phyloP scores from a whole-genome alignment of 2,113 vertebrate genomes.

The Plectropomus leopardus region DNA sequence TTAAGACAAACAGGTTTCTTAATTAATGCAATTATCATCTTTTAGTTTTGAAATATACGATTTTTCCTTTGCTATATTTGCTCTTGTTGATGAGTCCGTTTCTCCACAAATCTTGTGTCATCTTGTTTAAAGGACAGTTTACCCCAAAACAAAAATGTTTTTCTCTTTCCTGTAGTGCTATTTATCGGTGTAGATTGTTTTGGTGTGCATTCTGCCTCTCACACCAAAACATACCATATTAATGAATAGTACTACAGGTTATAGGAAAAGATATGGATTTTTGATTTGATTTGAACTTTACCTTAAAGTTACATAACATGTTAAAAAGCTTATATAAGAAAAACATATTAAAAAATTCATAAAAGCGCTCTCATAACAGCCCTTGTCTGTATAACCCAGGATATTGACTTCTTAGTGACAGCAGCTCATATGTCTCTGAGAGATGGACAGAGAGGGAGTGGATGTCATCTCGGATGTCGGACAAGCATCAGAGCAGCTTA shows the following conservation, averaged over 20 bases:
- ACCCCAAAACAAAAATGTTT: no score
- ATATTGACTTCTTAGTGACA: constrained; percentile 47
- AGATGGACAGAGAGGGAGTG: constrained; percentile 31
- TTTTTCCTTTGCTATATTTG: no score
- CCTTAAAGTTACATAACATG: not conserved
- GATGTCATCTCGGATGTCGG: constrained; percentile 70
- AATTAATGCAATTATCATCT: no score
- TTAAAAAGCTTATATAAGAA: not conserved
- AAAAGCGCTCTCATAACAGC: constrained; percentile 10
- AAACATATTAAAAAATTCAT: not conserved
- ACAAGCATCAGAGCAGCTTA: constrained; percentile 63
- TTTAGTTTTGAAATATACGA: no score
- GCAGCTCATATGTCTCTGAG: constrained; percentile 57
- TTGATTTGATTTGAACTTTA: no score
- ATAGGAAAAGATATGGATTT: no score
- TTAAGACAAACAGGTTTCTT: not conserved
- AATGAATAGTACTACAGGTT: no score
- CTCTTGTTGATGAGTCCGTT: not conserved
- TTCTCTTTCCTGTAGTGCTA: no score
- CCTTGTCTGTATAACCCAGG: constrained; percentile 5
- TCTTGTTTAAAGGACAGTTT: not conserved
- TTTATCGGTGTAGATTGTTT: no score
- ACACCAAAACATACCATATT: no score
- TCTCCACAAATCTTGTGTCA: not conserved
- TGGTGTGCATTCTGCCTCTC: no score